These are phyloP conservation scores for Myodes glareolus DNA, from an alignment of 2,113 vertebrate species.

Conservation along the genomic window DNA sequence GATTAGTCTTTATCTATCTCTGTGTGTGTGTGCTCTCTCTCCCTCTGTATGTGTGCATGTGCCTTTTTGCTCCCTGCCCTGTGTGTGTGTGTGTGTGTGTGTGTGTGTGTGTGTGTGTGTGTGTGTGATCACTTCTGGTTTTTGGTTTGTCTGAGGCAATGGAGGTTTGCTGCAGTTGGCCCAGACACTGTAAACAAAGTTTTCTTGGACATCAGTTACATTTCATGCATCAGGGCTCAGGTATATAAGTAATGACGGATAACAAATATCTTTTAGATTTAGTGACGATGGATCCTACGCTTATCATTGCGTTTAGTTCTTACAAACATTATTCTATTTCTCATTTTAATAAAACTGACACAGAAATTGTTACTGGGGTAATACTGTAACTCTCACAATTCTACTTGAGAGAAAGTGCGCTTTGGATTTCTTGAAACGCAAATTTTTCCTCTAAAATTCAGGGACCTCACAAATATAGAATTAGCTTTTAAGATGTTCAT, in stretches of 20 bases:
- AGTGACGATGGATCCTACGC: neutral
- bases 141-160: neutral
- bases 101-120: neutral
- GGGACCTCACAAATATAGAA: conserved; percentile 43
- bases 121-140: neutral
- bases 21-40: neutral
- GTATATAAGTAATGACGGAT: neutral
- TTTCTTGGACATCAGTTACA: neutral
- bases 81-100: neutral
- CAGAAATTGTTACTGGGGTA: neutral
- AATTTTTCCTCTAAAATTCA: conserved; percentile 42
- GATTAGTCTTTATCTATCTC: neutral
- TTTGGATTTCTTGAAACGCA: conserved; percentile 52
- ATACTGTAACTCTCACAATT: neutral
- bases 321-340: neutral
- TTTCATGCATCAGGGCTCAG: neutral
- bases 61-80: too few species aligned
- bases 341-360: neutral
- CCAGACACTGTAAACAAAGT: too few species aligned
- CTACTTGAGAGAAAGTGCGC: neutral
- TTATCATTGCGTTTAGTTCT: neutral
- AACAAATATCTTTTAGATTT: neutral
- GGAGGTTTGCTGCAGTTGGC: neutral
- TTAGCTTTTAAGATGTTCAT: conserved; percentile 67
- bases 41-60: neutral